phyloP scores from a whole-genome alignment of 1,140 invertebrate genomes.

The Conus ventricosus region DNA sequence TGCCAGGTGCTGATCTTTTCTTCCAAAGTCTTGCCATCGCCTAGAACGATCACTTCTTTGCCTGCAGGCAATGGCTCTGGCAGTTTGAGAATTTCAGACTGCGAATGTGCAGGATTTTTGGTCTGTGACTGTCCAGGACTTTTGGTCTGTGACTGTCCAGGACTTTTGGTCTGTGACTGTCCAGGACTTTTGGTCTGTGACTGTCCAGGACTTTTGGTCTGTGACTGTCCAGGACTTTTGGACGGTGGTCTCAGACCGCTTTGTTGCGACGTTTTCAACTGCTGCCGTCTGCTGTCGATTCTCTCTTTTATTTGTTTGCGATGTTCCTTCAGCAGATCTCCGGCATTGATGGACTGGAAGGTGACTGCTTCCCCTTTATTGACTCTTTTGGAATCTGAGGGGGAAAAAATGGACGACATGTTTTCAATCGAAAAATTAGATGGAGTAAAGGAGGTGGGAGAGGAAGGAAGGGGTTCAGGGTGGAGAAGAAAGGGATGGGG shows the following conservation, averaged over 20 bases:
- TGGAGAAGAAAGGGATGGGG: too few species aligned
- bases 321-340: conserved; percentile 65
- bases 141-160: not conserved
- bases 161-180: not conserved
- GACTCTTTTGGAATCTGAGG: not conserved
- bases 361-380: not conserved
- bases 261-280: not conserved
- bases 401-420: not conserved
- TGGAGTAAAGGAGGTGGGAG: too few species aligned
- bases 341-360: conserved; percentile 54
- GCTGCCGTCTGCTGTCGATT: conserved; percentile 30
- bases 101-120: too few species aligned
- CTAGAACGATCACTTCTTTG: not conserved
- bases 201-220: not conserved
- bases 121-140: not conserved
- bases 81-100: too few species aligned
- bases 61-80: not conserved
- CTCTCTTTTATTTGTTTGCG: conserved; percentile 51
- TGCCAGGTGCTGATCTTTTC: not conserved
- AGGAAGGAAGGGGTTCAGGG: too few species aligned
- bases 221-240: not conserved
- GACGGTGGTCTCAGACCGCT: not conserved
- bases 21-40: not conserved
- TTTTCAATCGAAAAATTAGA: too few species aligned
- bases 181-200: not conserved